Evolutionary conservation across 2,113 vertebrate species (phyloP).

Genomic region (Geococcyx californianus): DNA sequence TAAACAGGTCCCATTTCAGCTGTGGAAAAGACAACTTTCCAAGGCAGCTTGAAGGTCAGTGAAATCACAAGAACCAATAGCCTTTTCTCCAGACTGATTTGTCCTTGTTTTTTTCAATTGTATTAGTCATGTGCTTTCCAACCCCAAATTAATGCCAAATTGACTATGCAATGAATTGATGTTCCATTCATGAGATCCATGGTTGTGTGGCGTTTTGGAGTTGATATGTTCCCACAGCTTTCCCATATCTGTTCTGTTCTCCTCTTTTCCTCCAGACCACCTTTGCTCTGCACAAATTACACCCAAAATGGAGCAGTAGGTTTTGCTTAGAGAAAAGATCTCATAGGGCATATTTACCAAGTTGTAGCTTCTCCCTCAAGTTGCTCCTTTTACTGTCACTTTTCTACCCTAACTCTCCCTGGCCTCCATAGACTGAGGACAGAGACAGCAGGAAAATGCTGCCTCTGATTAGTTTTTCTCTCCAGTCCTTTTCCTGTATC

Average conservation of each 20-base stretch:
- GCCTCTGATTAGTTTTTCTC: background rate
- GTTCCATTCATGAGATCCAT: background rate
- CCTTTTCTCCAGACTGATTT: background rate
- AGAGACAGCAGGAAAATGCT: background rate
- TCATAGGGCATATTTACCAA: background rate
- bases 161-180: background rate
- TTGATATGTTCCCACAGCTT: background rate
- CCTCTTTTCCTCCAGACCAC: background rate
- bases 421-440: background rate
- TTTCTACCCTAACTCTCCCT: background rate
- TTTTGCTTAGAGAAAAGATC: background rate
- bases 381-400: background rate
- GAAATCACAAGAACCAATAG: background rate
- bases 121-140: background rate
- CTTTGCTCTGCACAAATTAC: background rate
- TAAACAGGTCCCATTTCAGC: background rate
- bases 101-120: background rate
- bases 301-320: background rate
- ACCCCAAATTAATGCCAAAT: background rate
- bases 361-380: background rate
- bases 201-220: background rate
- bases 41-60: constrained; percentile 6
- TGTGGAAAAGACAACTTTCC: background rate
- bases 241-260: background rate
- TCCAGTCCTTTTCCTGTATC: background rate